A percentile compares a stretch with the other conserved stretches of the same genome.
These are phyloP conservation scores for Malacoraja senta DNA, from an alignment of 2,797 vertebrate species.

Conservation along the genomic window DNA sequence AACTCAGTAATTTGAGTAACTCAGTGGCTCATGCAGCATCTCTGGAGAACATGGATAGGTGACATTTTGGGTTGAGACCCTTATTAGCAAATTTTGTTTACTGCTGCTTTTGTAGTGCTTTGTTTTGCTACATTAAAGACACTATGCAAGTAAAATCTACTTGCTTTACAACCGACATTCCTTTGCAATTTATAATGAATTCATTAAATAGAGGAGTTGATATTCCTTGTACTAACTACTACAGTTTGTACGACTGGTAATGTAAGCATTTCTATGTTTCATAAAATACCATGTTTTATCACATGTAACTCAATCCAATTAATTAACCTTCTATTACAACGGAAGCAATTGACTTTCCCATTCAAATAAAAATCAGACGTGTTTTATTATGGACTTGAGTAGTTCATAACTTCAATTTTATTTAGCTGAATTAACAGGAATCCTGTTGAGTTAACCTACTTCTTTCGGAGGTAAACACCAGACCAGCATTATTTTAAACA, in stretches of 20 bases:
- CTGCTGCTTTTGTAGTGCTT: too few species aligned
- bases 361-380: not conserved
- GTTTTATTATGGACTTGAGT: not conserved
- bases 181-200: constrained; percentile 6
- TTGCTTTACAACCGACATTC: not conserved
- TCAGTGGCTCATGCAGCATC: too few species aligned
- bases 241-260: too few species aligned
- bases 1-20: too few species aligned
- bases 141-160: too few species aligned
- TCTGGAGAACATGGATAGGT: too few species aligned
- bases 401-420: not conserved
- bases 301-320: not conserved
- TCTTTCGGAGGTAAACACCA: not conserved
- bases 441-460: not conserved
- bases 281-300: not conserved
- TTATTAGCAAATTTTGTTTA: too few species aligned
- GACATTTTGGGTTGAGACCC: too few species aligned
- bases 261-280: not conserved
- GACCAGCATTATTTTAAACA: not conserved
- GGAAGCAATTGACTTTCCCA: not conserved
- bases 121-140: too few species aligned
- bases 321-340: not conserved
- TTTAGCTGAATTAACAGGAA: not conserved
- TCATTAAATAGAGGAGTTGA: not conserved
- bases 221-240: too few species aligned